Evolutionary conservation across 64 coral and sea anemone genomes (phyloP).

Genomic region (Dendronephthya gigantea): DNA sequence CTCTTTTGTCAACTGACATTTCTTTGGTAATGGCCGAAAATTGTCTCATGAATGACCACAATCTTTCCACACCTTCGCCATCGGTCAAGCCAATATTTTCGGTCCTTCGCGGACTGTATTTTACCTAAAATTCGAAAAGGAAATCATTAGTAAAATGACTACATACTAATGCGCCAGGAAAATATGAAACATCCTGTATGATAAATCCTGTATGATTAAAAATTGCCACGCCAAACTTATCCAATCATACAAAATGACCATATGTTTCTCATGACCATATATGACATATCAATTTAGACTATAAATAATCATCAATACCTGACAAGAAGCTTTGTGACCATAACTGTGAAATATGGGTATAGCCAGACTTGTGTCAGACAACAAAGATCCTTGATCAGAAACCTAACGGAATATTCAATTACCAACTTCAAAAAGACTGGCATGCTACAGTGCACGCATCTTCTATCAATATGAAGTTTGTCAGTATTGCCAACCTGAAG

Average conservation of each 20-base stretch:
- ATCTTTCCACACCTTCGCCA: constrained; percentile 59
- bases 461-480: too few species aligned
- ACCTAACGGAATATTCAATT: neutral
- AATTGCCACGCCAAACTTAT: neutral
- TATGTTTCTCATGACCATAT: neutral
- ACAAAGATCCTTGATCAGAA: neutral
- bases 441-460: too few species aligned
- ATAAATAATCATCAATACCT: neutral
- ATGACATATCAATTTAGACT: too few species aligned
- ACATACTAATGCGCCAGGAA: too few species aligned
- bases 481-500: constrained; percentile 7
- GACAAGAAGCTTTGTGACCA: neutral
- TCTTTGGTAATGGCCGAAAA: constrained; percentile 59
- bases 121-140: constrained; percentile 16
- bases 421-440: too few species aligned
- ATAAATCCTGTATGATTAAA: neutral
- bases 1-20: constrained; percentile 48
- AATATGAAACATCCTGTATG: too few species aligned
- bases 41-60: constrained; percentile 49
- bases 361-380: neutral
- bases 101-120: constrained; percentile 51
- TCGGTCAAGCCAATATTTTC: constrained; percentile 46
- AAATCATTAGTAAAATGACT: neutral
- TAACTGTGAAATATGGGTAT: neutral
- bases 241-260: neutral